These are phyloP conservation scores for Cyrtodaria siliqua DNA, from an alignment of 2,888 invertebrate genomes.

Conservation along the genomic window DNA sequence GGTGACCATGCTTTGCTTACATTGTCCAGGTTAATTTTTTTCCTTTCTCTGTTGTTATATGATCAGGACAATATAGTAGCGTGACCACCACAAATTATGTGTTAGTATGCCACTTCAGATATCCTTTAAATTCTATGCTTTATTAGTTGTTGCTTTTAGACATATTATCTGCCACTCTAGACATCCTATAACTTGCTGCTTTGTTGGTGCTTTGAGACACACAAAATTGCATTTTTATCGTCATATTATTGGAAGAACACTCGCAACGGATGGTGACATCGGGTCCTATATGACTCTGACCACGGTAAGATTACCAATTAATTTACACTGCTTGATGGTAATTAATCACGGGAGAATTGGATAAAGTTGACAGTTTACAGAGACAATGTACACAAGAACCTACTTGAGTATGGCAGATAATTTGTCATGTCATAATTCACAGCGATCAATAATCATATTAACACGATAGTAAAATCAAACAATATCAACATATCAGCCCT, in stretches of 20 bases:
- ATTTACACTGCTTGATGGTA: conserved; percentile 43
- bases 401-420: conserved; percentile 48
- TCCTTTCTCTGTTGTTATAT: too few species aligned
- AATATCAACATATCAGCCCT: conserved; percentile 3
- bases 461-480: conserved; percentile 50
- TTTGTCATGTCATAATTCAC: conserved; percentile 63
- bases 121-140: too few species aligned
- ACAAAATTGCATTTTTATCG: too few species aligned
- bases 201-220: too few species aligned
- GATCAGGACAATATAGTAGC: too few species aligned
- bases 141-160: too few species aligned
- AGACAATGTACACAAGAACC: conserved; percentile 48
- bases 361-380: conserved; percentile 48
- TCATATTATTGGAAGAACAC: background rate
- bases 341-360: conserved; percentile 52
- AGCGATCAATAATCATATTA: conserved; percentile 51
- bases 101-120: too few species aligned
- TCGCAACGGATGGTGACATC: background rate
- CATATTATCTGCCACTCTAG: too few species aligned
- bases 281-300: conserved; percentile 2
- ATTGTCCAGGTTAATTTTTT: too few species aligned
- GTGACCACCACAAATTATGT: too few species aligned
- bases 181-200: too few species aligned
- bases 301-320: conserved; percentile 46
- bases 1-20: too few species aligned